These are phyloP conservation scores for Seriola quinqueradiata DNA, from an alignment of 2,113 vertebrate species.

Conservation along the genomic window DNA sequence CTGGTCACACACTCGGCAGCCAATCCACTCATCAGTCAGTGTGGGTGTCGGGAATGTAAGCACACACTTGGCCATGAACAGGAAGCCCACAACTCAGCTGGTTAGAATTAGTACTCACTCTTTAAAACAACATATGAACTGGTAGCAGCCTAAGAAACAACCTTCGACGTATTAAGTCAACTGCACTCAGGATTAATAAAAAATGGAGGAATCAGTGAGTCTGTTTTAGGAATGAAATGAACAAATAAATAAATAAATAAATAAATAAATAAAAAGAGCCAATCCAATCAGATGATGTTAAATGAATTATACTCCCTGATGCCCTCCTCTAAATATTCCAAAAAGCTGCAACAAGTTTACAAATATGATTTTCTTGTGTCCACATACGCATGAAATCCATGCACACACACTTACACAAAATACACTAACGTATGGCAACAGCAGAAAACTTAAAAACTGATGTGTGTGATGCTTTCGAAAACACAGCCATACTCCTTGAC, in stretches of 20 bases:
- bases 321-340: background rate
- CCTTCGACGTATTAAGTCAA: background rate
- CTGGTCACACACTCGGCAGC: constrained; percentile 57
- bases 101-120: constrained; percentile 55
- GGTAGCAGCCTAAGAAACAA: constrained; percentile 24
- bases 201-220: background rate
- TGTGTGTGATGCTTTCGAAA: constrained; percentile 54
- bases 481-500: constrained; percentile 40
- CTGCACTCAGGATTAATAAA: constrained; percentile 7
- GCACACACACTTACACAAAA: constrained; percentile 42
- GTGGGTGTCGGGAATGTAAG: constrained; percentile 54
- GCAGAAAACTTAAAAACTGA: constrained; percentile 18
- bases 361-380: constrained; percentile 7
- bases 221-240: background rate
- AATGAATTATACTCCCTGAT: background rate
- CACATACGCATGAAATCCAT: constrained; percentile 47
- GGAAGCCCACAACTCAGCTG: constrained; percentile 51
- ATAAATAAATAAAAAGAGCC: background rate
- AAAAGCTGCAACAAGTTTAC: constrained; percentile 26
- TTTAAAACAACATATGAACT: constrained; percentile 41
- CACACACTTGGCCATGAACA: constrained; percentile 51
- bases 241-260: too few relatives aligned
- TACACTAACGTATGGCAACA: constrained; percentile 27
- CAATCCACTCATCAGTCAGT: constrained; percentile 58
- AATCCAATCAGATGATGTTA: background rate